Conservation (phyloP, 53 echinoderm and acorn worm genomes). For the Patiria pectinifera region DNA sequence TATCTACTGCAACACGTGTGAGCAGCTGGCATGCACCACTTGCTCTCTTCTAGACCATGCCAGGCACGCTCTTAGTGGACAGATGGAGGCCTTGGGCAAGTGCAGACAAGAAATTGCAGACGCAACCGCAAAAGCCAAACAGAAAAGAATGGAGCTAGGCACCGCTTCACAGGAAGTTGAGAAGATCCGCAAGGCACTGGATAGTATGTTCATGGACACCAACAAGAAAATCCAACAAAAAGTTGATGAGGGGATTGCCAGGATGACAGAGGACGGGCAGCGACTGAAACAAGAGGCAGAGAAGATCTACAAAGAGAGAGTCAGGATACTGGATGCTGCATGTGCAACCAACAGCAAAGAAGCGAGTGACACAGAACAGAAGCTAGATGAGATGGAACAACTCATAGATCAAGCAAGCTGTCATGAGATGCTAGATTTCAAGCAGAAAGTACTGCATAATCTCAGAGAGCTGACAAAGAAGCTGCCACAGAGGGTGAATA, state of each 20-base stretch:
- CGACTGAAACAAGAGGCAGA: slow-evolving; percentile 8
- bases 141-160: background rate
- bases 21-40: slow-evolving; percentile 45
- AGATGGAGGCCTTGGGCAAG: background rate
- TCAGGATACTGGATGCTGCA: background rate
- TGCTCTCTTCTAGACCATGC: slow-evolving; percentile 3
- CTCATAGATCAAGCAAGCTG: slow-evolving; percentile 15
- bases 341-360: background rate
- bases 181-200: background rate
- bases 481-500: background rate
- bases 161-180: background rate
- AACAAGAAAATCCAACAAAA: slow-evolving; percentile 9
- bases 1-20: slow-evolving; percentile 58
- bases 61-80: background rate
- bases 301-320: slow-evolving; percentile 9
- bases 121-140: background rate
- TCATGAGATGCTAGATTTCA: slow-evolving; percentile 29
- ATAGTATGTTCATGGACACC: background rate
- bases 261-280: slow-evolving; percentile 7
- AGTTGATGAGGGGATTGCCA: background rate
- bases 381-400: slow-evolving; percentile 1
- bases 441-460: slow-evolving; percentile 16
- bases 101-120: slow-evolving; percentile 34
- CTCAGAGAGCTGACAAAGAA: background rate
- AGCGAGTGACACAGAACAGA: background rate